Evolutionary conservation across 2,113 vertebrate species (phyloP).

Genomic region (Tachysurus vachellii): DNA sequence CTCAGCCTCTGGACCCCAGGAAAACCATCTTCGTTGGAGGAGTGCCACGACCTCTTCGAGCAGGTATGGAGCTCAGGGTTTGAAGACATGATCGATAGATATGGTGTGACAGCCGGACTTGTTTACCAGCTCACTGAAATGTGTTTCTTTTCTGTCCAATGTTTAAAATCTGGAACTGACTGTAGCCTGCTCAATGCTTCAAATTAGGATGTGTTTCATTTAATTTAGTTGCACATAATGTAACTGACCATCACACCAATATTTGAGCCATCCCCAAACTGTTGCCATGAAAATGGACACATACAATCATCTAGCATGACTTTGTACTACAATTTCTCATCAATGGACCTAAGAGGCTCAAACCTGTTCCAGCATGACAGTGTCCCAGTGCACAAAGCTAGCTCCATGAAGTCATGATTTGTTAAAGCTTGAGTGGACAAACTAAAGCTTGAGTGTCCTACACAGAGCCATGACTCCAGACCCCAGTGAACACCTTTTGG

Average conservation of each 20-base stretch:
- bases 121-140: background rate
- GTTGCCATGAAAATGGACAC: background rate
- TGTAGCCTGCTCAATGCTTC: background rate
- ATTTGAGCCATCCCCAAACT: background rate
- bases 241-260: background rate
- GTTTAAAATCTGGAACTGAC: background rate
- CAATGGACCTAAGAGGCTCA: background rate
- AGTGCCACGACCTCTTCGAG: constrained; percentile 94
- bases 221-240: background rate
- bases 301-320: background rate
- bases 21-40: constrained; percentile 99
- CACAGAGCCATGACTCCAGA: background rate
- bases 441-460: background rate
- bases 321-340: background rate
- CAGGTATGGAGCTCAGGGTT: constrained; percentile 74
- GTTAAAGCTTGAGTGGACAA: background rate
- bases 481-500: background rate
- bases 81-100: background rate
- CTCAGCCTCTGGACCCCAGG: constrained; percentile 95
- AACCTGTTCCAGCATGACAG: background rate
- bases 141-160: background rate
- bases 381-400: background rate
- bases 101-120: background rate
- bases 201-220: background rate
- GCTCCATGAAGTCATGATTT: background rate